Evolutionary conservation across 2,113 vertebrate species (phyloP).

Genomic region (Shinisaurus crocodilurus): DNA sequence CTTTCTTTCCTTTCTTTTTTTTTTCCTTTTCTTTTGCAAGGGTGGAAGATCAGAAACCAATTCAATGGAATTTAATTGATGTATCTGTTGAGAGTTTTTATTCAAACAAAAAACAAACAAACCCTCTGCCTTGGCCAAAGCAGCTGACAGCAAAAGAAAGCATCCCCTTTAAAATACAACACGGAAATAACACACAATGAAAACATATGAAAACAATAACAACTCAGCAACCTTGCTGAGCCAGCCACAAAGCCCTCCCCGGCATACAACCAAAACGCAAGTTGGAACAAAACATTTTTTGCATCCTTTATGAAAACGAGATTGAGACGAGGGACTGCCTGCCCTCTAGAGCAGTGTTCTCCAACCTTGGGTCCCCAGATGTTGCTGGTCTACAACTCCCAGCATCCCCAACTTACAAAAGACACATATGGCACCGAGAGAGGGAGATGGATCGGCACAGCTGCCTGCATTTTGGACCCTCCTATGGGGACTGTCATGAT

Average conservation of each 20-base stretch:
- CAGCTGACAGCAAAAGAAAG: background rate
- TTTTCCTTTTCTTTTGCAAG: background rate
- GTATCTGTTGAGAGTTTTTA: background rate
- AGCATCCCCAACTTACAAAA: too few species aligned
- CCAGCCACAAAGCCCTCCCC: too few species aligned
- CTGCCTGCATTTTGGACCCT: too few species aligned
- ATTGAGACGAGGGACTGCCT: background rate
- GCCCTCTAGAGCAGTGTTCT: background rate
- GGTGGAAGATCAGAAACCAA: background rate
- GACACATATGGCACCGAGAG: too few species aligned
- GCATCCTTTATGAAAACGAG: background rate
- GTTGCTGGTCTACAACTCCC: too few species aligned
- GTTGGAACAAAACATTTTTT: background rate
- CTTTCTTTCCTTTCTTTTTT: too few species aligned
- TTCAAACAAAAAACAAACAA: too few species aligned
- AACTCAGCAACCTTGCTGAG: background rate
- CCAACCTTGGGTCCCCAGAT: too few species aligned
- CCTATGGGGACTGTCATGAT: too few species aligned
- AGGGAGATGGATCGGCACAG: too few species aligned
- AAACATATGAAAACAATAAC: too few species aligned
- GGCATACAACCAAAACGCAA: background rate
- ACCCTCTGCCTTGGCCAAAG: background rate
- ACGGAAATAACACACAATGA: background rate
- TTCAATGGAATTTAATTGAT: background rate
- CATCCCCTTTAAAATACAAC: background rate